Evolutionary conservation across 2,888 invertebrate genomes (phyloP), one percentile per base, ranked within the genome.

Genomic region (Nasonia oneida): DNA sequence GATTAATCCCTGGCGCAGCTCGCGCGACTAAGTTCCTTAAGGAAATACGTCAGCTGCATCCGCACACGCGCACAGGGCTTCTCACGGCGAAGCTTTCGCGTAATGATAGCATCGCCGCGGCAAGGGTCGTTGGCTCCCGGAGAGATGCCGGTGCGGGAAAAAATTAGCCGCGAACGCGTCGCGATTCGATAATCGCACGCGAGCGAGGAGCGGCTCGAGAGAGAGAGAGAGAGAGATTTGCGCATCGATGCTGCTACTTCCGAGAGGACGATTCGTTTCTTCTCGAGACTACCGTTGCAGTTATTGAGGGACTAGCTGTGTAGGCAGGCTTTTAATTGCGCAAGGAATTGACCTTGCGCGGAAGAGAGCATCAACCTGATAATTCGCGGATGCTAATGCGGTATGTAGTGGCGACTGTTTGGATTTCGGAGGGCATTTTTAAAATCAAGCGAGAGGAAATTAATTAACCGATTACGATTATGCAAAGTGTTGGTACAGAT

Each of bases 101-200:
- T 77, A 77, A 77, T 64, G 85, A 85, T 81, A 84, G 70, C 57
- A 81, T 81, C 76, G 70, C 33, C 47, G 12, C 29, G 1, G 14
- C 37, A 37, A 70, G 39, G 75, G 79, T 74, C 67, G 53, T 71
- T 80, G 84, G 39, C 77, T 50, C 29, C 2, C 6, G 14, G 12
- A 15, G 70, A 15, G 1, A 15, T 37, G 18, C 18, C 33, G 15
- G 37, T n/a, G 74, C 4, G 12, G 14, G 37, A 70, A 79, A 79
- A 79, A 57, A 83, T 71, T 71, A 78, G 57, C 23, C 42, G 79
- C 79, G 33, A 42, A 47, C 78, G 57, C 57, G 71, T 71, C 23
- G 78, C 84, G 47, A 84, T 64, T 80, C 74, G 79, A 80, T 84
- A 84, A 84, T 84, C 42, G 79, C 84, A 74, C 74, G 79, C 75